Percentiles rank a stretch among this genome's conserved stretches.
These are phyloP conservation scores for Cettia cetti DNA, from an alignment of 2,113 vertebrate species.

Conservation along the genomic window DNA sequence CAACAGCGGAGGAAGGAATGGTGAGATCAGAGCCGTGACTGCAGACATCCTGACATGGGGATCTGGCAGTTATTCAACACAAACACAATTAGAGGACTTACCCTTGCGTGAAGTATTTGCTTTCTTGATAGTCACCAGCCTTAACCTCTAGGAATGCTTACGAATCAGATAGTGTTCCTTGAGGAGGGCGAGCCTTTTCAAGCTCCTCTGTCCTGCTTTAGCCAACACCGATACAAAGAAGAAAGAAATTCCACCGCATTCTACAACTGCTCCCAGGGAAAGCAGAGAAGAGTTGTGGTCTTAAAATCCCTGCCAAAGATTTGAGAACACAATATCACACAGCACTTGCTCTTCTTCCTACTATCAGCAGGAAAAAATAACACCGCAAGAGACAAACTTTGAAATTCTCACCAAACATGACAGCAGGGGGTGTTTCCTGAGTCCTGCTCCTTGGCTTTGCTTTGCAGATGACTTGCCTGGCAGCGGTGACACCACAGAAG, in stretches of 20 bases:
- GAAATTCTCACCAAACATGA: background rate
- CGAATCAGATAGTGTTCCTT: constrained; percentile 51
- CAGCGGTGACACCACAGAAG: background rate
- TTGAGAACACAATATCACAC: background rate
- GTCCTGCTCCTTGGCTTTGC: background rate
- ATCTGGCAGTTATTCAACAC: constrained; percentile 78
- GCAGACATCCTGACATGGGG: constrained; percentile 71
- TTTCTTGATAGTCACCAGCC: constrained; percentile 70
- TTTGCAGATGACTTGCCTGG: background rate
- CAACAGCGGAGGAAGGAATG: constrained; percentile 40
- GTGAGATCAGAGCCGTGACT: constrained; percentile 67
- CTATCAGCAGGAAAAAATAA: background rate
- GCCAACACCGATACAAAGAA: constrained; percentile 30
- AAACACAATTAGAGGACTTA: constrained; percentile 82
- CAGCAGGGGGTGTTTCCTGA: background rate
- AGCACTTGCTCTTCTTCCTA: background rate
- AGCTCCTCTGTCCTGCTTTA: constrained; percentile 21
- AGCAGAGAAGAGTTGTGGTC: background rate
- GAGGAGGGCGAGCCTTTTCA: constrained; percentile 21
- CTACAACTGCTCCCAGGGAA: background rate
- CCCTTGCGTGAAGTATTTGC: constrained; percentile 78
- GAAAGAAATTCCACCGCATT: background rate
- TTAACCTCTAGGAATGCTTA: constrained; percentile 72
- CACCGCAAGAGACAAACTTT: background rate
- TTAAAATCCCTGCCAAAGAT: constrained; percentile 1